Base-by-base conservation (phyloP, 1,140 invertebrate genomes). In the Sminthurides bifidus region DNA sequence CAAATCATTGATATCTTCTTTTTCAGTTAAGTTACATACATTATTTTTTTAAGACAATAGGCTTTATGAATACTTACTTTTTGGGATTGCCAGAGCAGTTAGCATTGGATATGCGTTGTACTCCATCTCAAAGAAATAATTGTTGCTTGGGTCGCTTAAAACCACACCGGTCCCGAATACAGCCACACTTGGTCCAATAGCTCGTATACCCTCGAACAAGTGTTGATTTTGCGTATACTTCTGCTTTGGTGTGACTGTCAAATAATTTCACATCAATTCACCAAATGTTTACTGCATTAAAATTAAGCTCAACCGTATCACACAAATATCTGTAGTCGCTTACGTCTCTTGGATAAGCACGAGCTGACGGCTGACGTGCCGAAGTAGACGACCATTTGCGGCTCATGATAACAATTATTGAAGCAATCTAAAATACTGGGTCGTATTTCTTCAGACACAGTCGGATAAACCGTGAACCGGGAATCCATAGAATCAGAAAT, bases 21-120 rank as follows among this genome's bases (percentile, higher is more conserved):
- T n/a, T n/a, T n/a, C n/a, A n/a, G n/a, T n/a, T n/a, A n/a, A n/a
- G n/a, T n/a, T n/a, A n/a, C n/a, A n/a, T n/a, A n/a, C n/a, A n/a
- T n/a, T n/a, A n/a, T n/a, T n/a, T n/a, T n/a, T n/a, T n/a, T n/a
- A n/a, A n/a, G n/a, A n/a, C n/a, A n/a, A n/a, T n/a, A n/a, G n/a
- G n/a, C n/a, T n/a, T 12, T 43, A 43, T 6, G 21, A 10, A 43
- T 6, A 43, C 6, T 5, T 48, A 48, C 44, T 27, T 53, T 64
- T 60, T 30, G 61, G 58, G 30, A 60, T 55, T 8, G 49, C 52
- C 52, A 64, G 27, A 14, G 51, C 37, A 30, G 51, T 61, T 21
- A 64, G 4, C 23, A 50, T 27, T 12, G 58, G 59, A 15, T 61
- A 49, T 23, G 14, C 10, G 14, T 40, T 37, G 4, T 23, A 24